A percentile compares a stretch with the other conserved stretches of the same genome.
Evolutionary conservation across 2,888 invertebrate genomes (phyloP).

Genomic region (Apotomis capreana): DNA sequence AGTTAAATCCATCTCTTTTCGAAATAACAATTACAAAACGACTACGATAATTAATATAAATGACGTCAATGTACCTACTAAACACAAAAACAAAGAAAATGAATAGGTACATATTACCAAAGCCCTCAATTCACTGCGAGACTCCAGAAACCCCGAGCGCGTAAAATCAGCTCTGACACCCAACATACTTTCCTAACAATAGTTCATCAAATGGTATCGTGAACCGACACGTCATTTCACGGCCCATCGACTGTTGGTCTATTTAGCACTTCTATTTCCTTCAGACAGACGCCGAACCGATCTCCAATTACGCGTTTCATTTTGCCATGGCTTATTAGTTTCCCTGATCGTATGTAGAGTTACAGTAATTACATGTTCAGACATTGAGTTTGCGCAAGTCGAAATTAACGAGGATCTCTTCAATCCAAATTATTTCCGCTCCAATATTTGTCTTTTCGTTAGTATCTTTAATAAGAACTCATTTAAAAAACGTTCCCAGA

Average conservation of each 20-base stretch:
- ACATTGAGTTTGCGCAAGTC: constrained; percentile 17
- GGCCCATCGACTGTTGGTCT: constrained; percentile 65
- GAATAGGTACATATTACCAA: neutral
- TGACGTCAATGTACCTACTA: too few relatives aligned
- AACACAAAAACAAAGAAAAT: too few relatives aligned
- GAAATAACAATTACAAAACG: too few relatives aligned
- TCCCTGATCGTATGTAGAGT: constrained; percentile 37
- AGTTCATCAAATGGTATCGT: constrained; percentile 65
- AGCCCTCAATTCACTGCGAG: constrained; percentile 13
- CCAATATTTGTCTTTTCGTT: constrained; percentile 23
- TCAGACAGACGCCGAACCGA: constrained; percentile 52
- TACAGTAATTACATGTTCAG: constrained; percentile 43
- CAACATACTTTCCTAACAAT: constrained; percentile 65
- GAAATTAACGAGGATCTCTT: constrained; percentile 22
- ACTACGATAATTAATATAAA: too few relatives aligned
- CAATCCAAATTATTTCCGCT: constrained; percentile 18
- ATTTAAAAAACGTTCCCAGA: constrained; percentile 31
- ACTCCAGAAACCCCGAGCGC: constrained; percentile 51
- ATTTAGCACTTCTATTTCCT: constrained; percentile 74
- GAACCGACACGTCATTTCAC: constrained; percentile 67
- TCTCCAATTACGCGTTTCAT: constrained; percentile 57
- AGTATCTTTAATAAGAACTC: constrained; percentile 27
- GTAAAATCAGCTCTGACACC: constrained; percentile 55
- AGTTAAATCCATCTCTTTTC: too few relatives aligned
- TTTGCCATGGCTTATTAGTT: constrained; percentile 43